Base-by-base conservation (phyloP, 1,140 invertebrate species). In the Tribolium madens region DNA sequence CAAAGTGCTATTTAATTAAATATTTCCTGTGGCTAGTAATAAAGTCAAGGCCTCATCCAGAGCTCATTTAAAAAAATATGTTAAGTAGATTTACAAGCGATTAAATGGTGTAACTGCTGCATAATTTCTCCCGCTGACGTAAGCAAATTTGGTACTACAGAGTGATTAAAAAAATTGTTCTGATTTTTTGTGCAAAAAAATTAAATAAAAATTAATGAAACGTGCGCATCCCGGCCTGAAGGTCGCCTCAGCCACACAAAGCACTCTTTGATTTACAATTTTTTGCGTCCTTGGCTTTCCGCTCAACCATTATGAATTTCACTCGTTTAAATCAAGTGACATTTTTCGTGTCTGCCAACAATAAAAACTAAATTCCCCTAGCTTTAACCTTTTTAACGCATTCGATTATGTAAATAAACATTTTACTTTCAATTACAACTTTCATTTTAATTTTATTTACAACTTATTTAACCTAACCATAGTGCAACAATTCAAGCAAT, bases 391-490 rank as follows among this genome's bases (percentile, higher is more conserved):
- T 6, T 71, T 15, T 36, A 42, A 7, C 69, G 26, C 21, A 2
- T 15, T 12, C n/a, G n/a, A 33, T 64, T 64, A 64, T 64, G 57
- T 64, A 64, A 64, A 71, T 71, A 48, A 71, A 71, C 47, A 72
- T 72, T 72, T 72, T 72, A 33, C 70, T 72, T 72, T 72, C 70
- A 72, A 72, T 72, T 48, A 52, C 70, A 72, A 72, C 70, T 72
- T 72, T 72, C 70, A 72, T 72, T 72, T 72, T 21, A 72, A 72
- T 72, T 72, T 50, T 72, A 72, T 72, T 72, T 72, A 72, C 70
- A 52, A 21, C 15, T 48, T 72, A 48, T 48, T 72, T 52, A 33
- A n/a, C 46, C 26, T 52, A 33, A n/a, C 46, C 26, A 72, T 72
- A 72, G 21, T 72, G 70, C 70, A 72, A 72, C 70, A 72, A 71